phyloP scores from a whole-genome alignment of 1,140 invertebrate species.

The Rhagoletis zephyria region DNA sequence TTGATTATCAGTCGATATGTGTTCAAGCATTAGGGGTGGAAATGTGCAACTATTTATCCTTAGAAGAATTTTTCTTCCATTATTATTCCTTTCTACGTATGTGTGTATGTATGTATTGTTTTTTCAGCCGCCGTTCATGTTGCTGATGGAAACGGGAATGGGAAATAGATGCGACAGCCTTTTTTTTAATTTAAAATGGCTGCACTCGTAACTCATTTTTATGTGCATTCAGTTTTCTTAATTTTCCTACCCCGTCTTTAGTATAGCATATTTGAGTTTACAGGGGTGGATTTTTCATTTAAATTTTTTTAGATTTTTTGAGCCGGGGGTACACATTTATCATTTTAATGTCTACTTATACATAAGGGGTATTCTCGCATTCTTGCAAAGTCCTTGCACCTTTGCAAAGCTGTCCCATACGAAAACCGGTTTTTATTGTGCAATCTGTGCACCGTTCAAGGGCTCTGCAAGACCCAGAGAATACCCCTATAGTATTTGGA shows the following conservation, averaged over 20 bases:
- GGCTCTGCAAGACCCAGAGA: too few species aligned
- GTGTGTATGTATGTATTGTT: background rate
- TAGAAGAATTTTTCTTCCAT: background rate
- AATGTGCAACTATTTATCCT: conserved; percentile 54
- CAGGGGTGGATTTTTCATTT: conserved; percentile 42
- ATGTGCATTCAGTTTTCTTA: conserved; percentile 59
- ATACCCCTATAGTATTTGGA: too few species aligned
- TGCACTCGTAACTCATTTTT: conserved; percentile 73
- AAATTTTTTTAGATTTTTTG: conserved; percentile 58
- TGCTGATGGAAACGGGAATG: background rate
- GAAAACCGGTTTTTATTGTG: too few species aligned
- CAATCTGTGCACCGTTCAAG: too few species aligned
- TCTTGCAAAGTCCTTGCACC: too few species aligned
- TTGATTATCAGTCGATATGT: conserved; percentile 1
- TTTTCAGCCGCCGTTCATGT: conserved; percentile 23
- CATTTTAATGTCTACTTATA: conserved; percentile 59
- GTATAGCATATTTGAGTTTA: background rate
- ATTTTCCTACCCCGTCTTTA: conserved; percentile 38
- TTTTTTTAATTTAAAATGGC: conserved; percentile 64
- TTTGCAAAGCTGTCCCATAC: too few species aligned
- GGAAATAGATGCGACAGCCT: conserved; percentile 46
- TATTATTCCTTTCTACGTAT: background rate
- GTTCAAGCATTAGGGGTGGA: conserved; percentile 63
- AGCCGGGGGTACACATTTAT: conserved; percentile 68
- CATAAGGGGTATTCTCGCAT: too few species aligned